These are phyloP conservation scores for Pteronura brasiliensis DNA, from an alignment of 2,113 vertebrate species.

Conservation along the genomic window DNA sequence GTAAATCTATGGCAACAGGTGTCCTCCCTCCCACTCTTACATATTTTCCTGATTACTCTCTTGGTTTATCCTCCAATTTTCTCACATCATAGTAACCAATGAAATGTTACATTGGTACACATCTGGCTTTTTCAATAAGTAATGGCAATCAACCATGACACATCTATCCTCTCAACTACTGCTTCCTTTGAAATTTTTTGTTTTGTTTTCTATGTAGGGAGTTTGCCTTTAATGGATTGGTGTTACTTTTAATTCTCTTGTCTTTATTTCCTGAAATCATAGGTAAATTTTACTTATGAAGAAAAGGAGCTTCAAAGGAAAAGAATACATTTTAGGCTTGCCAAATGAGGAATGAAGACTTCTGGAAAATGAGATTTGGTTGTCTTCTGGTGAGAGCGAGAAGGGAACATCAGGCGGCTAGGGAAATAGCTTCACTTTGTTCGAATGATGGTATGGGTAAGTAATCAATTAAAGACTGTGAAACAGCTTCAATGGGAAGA, in stretches of 20 bases:
- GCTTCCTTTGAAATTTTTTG: neutral
- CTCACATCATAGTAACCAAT: neutral
- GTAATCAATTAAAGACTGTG: neutral
- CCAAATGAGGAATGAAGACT: neutral
- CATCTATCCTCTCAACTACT: conserved; percentile 3
- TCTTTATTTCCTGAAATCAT: neutral
- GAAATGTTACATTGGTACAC: neutral
- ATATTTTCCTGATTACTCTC: conserved; percentile 72
- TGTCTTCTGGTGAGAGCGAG: neutral
- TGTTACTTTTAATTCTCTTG: neutral
- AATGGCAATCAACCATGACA: conserved; percentile 12
- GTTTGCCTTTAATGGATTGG: neutral
- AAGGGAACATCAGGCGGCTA: neutral
- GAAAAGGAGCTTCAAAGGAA: neutral
- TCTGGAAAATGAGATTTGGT: neutral
- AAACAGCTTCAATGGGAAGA: neutral
- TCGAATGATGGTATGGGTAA: neutral
- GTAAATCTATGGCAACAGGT: conserved; percentile 70
- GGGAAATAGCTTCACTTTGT: neutral
- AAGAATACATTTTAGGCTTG: neutral
- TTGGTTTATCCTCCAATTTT: conserved; percentile 20
- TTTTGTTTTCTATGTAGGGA: neutral
- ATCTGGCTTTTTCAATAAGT: conserved; percentile 49
- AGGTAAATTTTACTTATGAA: neutral
- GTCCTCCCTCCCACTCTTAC: conserved; percentile 44